These are phyloP conservation scores for Scaeva pyrastri DNA, from an alignment of 2,888 invertebrate species.

Conservation along the genomic window DNA sequence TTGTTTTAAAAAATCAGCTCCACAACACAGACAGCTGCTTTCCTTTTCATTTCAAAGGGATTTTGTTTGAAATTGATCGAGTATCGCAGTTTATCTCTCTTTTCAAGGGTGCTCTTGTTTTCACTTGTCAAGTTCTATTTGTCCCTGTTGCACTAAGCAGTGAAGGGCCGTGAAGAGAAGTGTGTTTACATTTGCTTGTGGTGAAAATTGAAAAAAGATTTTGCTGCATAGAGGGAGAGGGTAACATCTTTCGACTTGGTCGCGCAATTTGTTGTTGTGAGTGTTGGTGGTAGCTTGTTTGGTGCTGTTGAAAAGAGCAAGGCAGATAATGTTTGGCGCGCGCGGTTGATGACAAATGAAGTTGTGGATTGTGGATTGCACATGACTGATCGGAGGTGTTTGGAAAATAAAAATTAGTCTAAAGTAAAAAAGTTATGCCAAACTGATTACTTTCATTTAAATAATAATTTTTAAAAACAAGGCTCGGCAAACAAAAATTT, in stretches of 20 bases:
- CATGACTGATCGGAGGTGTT: constrained; percentile 9
- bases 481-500: no score
- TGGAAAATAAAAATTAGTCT: background rate
- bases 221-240: background rate
- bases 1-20: background rate
- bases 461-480: no score
- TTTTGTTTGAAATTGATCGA: constrained; percentile 50
- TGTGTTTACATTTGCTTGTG: constrained; percentile 42
- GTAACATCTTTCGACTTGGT: constrained; percentile 17
- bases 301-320: constrained; percentile 35
- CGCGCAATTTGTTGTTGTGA: constrained; percentile 23
- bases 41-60: constrained; percentile 65
- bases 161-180: background rate
- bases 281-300: background rate
- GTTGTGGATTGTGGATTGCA: background rate
- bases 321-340: constrained; percentile 55
- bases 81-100: constrained; percentile 63
- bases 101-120: constrained; percentile 17
- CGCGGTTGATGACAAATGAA: constrained; percentile 31
- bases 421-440: constrained; percentile 16
- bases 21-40: constrained; percentile 38
- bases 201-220: background rate
- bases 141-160: constrained; percentile 40
- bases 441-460: background rate
- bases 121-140: background rate